Percentiles rank a stretch among this genome's conserved stretches.
phyloP scores from a whole-genome alignment of 2,888 invertebrate genomes.

The Phlogophora meticulosa region DNA sequence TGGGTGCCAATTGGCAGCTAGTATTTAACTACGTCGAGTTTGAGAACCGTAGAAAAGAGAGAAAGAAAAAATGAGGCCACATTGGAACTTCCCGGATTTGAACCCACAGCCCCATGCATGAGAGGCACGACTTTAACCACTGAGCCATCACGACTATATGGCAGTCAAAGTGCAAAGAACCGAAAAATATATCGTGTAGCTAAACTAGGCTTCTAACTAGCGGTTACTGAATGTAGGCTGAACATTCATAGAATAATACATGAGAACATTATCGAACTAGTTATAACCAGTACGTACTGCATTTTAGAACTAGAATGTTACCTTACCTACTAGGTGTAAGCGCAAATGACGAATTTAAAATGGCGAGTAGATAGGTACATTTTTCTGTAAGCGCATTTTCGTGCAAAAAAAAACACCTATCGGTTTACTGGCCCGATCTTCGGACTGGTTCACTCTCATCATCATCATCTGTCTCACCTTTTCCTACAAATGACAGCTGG shows the following conservation, averaged over 20 bases:
- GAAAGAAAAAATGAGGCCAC: too few species aligned
- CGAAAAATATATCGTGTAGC: conserved; percentile 28
- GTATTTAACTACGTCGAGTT: not conserved
- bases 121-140: too few species aligned
- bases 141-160: too few species aligned
- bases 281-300: conserved; percentile 32
- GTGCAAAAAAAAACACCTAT: too few species aligned
- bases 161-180: not conserved
- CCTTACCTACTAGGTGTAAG: conserved; percentile 18
- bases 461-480: too few species aligned
- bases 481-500: too few species aligned
- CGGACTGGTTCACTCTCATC: too few species aligned
- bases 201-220: conserved; percentile 43
- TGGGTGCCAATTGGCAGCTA: conserved; percentile 2
- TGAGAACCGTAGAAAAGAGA: not conserved
- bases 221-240: conserved; percentile 50
- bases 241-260: conserved; percentile 51
- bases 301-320: conserved; percentile 38
- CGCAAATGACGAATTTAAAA: conserved; percentile 12
- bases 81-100: too few species aligned
- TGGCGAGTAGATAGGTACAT: not conserved
- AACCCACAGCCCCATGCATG: too few species aligned
- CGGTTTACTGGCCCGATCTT: too few species aligned
- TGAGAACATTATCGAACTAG: conserved; percentile 46
- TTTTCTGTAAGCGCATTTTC: not conserved